These are phyloP conservation scores for Hoplostethus mediterraneus DNA, from an alignment of 2,797 vertebrate species.

Conservation along the genomic window DNA sequence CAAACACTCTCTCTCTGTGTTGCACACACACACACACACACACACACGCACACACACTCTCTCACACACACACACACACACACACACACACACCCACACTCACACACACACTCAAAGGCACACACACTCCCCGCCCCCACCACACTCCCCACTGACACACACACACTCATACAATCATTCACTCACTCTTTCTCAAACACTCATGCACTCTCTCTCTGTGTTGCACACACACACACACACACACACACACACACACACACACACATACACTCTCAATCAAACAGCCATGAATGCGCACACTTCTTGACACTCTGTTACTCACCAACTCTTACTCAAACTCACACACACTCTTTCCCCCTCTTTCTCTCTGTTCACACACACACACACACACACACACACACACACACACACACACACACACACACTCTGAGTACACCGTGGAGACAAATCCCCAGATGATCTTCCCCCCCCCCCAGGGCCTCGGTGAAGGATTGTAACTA, in stretches of 20 bases:
- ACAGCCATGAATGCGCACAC: no score
- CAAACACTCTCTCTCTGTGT: no score
- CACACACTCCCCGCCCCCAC: no score
- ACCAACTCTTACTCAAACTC: no score
- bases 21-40: no score
- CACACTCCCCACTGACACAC: background rate
- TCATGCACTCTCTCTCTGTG: no score
- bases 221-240: constrained; percentile 9
- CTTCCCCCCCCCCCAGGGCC: constrained; percentile 69
- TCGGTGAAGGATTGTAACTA: constrained; percentile 59
- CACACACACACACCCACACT: no score
- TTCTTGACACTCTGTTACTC: no score
- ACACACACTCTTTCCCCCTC: background rate
- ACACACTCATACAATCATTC: background rate
- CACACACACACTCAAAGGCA: no score
- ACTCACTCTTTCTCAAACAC: no score
- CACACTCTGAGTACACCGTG: constrained; percentile 44
- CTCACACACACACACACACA: no score
- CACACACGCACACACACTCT: background rate
- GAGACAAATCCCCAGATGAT: constrained; percentile 69
- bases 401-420: constrained; percentile 38
- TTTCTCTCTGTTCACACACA: background rate
- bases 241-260: constrained; percentile 36
- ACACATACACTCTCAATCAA: background rate
- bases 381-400: constrained; percentile 23